Percentiles rank a stretch among this genome's conserved stretches.
Conservation (phyloP, 2,888 invertebrate genomes). For the Netelia virgata region DNA sequence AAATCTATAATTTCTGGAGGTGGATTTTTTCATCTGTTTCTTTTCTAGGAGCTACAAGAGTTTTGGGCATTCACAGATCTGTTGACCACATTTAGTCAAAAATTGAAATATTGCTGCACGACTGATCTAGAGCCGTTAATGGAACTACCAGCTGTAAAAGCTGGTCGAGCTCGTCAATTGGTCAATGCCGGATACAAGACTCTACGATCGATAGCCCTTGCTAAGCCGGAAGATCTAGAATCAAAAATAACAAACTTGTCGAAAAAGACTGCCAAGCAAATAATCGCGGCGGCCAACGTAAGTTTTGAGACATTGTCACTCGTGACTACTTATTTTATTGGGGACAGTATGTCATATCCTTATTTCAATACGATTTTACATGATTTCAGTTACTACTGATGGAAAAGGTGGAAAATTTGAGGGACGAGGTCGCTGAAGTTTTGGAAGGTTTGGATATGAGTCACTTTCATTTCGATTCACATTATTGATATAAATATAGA, state of each 20-base stretch:
- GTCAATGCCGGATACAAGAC: slow-evolving; percentile 93
- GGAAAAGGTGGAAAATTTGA: slow-evolving; percentile 94
- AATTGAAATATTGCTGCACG: slow-evolving; percentile 93
- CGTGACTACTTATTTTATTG: slow-evolving; percentile 19
- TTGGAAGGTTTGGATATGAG: slow-evolving; percentile 86
- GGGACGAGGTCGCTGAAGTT: slow-evolving; percentile 93
- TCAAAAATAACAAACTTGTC: slow-evolving; percentile 90
- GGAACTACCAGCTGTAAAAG: slow-evolving; percentile 95
- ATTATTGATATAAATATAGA: slow-evolving; percentile 1
- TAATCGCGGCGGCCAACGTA: slow-evolving; percentile 95
- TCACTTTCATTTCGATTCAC: slow-evolving; percentile 31
- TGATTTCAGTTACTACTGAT: slow-evolving; percentile 90
- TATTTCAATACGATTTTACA: slow-evolving; percentile 24
- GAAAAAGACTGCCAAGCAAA: slow-evolving; percentile 87
- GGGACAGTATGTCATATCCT: neutral
- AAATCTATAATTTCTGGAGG: slow-evolving; percentile 1
- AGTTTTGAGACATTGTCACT: slow-evolving; percentile 57
- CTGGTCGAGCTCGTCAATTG: slow-evolving; percentile 94
- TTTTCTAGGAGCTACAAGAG: slow-evolving; percentile 88
- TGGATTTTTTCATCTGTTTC: slow-evolving; percentile 13
- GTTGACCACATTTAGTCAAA: slow-evolving; percentile 90
- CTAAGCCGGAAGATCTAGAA: slow-evolving; percentile 88
- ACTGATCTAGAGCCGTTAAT: slow-evolving; percentile 92
- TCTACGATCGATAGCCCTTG: slow-evolving; percentile 91
- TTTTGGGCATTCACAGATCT: slow-evolving; percentile 94